These are phyloP conservation scores for Spodoptera exigua DNA, from an alignment of 2,888 invertebrate genomes.

Conservation along the genomic window DNA sequence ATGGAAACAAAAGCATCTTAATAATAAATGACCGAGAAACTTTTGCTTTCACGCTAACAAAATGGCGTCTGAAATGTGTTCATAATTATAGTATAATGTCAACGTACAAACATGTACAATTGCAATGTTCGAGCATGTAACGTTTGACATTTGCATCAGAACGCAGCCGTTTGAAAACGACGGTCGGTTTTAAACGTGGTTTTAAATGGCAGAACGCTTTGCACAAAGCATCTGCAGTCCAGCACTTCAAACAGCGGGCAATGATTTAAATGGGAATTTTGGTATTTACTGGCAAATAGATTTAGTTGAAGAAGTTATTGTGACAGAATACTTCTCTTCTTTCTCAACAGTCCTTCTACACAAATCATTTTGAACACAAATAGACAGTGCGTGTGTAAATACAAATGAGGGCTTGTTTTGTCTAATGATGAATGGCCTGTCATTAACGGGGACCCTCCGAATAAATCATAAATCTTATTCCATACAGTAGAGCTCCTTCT, in stretches of 20 bases:
- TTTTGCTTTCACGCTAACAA: conserved; percentile 11
- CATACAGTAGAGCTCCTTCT: conserved; percentile 8
- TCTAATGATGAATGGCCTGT: neutral
- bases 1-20: neutral
- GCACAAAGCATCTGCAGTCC: conserved; percentile 12
- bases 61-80: conserved; percentile 13
- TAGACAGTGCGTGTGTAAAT: no score
- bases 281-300: conserved; percentile 13
- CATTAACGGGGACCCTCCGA: neutral
- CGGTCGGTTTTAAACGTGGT: conserved; percentile 46
- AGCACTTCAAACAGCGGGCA: conserved; percentile 13
- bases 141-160: conserved; percentile 39
- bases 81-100: conserved; percentile 27
- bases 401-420: no score
- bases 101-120: conserved; percentile 20
- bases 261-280: conserved; percentile 6
- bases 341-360: no score
- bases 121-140: conserved; percentile 7
- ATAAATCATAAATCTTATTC: conserved; percentile 12
- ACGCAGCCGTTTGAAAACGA: conserved; percentile 34
- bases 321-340: no score
- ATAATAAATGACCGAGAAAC: conserved; percentile 6
- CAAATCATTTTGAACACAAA: no score
- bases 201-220: conserved; percentile 42
- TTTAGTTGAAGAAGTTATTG: neutral